Base-by-base conservation (phyloP, 1,140 invertebrate species). In the Nomia melanderi region DNA sequence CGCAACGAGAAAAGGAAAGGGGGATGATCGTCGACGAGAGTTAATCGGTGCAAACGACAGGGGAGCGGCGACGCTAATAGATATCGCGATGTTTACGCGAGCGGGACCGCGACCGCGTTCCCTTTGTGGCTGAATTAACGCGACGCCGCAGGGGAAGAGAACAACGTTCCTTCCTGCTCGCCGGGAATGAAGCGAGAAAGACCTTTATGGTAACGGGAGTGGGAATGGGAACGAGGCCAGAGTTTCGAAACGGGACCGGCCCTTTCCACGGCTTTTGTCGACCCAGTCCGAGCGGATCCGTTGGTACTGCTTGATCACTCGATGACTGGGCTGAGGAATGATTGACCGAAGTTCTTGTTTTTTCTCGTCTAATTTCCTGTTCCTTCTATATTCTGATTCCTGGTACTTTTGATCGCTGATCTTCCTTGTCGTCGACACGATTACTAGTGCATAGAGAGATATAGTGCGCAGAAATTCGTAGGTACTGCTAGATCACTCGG, bases 61-160 rank as follows among this genome's bases (percentile, higher is more conserved):
- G 56, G 56, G 56, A 57, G 27, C 23, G 7, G 14, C 29, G 27
- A 57, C 56, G 59, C 23, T 23, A 39, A 62, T 6, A 14, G 33
- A 62, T 72, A 54, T n/a, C 59, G 31, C 17, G 44, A 63, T 12
- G n/a, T 44, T 41, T 31, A 64, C 29, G 27, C 44, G 20, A 29
- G 11, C 25, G 20, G 23, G 41, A 1, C 17, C 36, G 25, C 9
- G 12, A 56, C 25, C 56, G 14, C 12, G 17, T 20, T 57, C 12
- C 39, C 12, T 80, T 80, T 80, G 67, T 62, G 44, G 23, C 7
- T 29, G 47, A 82, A 81, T 81, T 80, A 64, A 75, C 20, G 23
- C 50, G 39, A 62, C 39, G 31, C 12, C 17, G 20, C 8, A n/a
- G 20, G 23, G 29, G n/a, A n/a, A 63, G 47, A 54, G 33, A 9